Conservation (phyloP, 2,888 invertebrate genomes). For the Erebia ligea region DNA sequence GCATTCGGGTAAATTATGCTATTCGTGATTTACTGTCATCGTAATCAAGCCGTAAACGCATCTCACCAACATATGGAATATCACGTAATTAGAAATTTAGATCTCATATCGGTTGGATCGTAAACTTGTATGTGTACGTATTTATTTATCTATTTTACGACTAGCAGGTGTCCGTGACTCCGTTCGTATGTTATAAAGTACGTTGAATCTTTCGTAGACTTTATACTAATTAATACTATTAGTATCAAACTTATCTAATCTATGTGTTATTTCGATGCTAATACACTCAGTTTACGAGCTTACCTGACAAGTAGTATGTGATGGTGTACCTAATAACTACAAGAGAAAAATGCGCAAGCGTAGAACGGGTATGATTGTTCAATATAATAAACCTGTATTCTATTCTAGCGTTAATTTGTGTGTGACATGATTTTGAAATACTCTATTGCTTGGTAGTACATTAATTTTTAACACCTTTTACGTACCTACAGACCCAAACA, state of each 20-base stretch:
- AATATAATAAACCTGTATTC: too few relatives aligned
- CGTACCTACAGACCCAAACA: too few relatives aligned
- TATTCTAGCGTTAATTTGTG: too few relatives aligned
- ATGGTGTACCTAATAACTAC: background rate
- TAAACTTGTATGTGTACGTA: constrained; percentile 13
- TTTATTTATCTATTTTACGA: constrained; percentile 14
- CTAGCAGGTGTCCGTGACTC: constrained; percentile 11
- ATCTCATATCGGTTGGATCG: constrained; percentile 3
- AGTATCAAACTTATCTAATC: background rate
- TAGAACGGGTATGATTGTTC: background rate
- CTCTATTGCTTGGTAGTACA: too few relatives aligned
- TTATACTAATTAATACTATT: background rate
- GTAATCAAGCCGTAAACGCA: constrained; percentile 14
- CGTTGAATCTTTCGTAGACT: background rate
- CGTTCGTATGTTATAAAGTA: constrained; percentile 1
- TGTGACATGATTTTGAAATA: too few relatives aligned
- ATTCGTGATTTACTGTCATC: constrained; percentile 22
- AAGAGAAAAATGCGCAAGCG: background rate
- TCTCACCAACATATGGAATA: constrained; percentile 4
- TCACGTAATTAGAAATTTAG: constrained; percentile 27
- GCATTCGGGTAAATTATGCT: constrained; percentile 18
- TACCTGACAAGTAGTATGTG: background rate
- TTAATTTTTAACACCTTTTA: too few relatives aligned
- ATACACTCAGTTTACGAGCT: background rate
- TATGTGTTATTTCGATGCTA: background rate